Evolutionary conservation across 2,113 vertebrate genomes (phyloP).

Genomic region (Tetraodon nigroviridis): DNA sequence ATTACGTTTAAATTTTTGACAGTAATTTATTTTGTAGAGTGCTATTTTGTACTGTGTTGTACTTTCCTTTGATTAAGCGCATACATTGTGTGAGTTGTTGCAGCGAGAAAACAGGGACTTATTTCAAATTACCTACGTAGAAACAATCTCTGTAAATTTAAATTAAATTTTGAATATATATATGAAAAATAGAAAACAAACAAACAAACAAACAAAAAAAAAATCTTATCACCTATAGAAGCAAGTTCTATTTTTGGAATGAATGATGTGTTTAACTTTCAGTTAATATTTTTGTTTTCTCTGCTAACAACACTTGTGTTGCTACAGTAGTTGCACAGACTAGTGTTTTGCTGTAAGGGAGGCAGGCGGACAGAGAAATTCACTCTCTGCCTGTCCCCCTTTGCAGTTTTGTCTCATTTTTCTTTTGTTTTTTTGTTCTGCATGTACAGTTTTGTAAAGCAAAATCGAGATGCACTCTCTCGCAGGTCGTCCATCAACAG

Average conservation of each 20-base stretch:
- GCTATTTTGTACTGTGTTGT: conserved; percentile 1
- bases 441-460: conserved; percentile 99
- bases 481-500: conserved; percentile 99
- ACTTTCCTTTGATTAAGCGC: conserved; percentile 24
- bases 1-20: not conserved
- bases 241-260: conserved; percentile 26
- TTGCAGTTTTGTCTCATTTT: conserved; percentile 78
- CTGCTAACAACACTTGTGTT: conserved; percentile 23
- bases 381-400: conserved; percentile 44
- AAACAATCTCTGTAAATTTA: no score
- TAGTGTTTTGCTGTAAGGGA: conserved; percentile 42
- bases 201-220: not conserved
- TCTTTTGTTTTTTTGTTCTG: conserved; percentile 78
- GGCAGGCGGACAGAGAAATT: conserved; percentile 38
- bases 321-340: conserved; percentile 49
- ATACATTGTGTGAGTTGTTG: conserved; percentile 25
- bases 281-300: conserved; percentile 6
- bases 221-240: not conserved
- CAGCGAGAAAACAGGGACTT: conserved; percentile 39
- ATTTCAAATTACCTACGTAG: conserved; percentile 33
- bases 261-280: conserved; percentile 42
- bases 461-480: conserved; percentile 95
- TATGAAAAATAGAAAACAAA: no score
- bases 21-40: conserved; percentile 15
- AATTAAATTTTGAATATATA: not conserved